These are phyloP conservation scores for Mimas tiliae DNA, from an alignment of 2,888 invertebrate species.

Conservation along the genomic window DNA sequence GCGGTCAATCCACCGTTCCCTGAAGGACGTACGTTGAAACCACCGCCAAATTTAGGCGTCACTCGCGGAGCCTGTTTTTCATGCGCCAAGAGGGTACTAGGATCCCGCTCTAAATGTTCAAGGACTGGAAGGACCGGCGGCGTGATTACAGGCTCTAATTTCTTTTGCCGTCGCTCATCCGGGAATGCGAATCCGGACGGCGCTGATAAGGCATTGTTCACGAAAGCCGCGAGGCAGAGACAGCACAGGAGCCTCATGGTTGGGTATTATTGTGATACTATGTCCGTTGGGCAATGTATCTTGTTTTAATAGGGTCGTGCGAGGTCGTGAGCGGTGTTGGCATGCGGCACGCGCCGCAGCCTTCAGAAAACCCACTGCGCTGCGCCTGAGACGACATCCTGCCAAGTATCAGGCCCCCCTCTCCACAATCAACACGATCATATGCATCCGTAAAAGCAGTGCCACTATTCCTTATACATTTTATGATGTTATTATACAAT, in stretches of 20 bases:
- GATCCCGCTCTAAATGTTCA: slow-evolving; percentile 80
- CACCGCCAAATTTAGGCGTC: slow-evolving; percentile 70
- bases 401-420: slow-evolving; percentile 68
- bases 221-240: slow-evolving; percentile 55
- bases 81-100: slow-evolving; percentile 72
- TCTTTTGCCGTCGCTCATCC: slow-evolving; percentile 67
- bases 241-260: slow-evolving; percentile 74
- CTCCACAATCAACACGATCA: slow-evolving; percentile 38
- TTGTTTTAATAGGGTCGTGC: slow-evolving; percentile 81
- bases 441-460: slow-evolving; percentile 44
- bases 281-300: slow-evolving; percentile 64
- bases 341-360: slow-evolving; percentile 84
- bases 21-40: slow-evolving; percentile 73
- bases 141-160: slow-evolving; percentile 75
- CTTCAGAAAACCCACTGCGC: slow-evolving; percentile 84
- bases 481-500: slow-evolving; percentile 69
- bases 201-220: slow-evolving; percentile 53
- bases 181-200: slow-evolving; percentile 76
- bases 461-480: slow-evolving; percentile 59
- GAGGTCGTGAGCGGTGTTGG: slow-evolving; percentile 77
- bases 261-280: slow-evolving; percentile 68
- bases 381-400: slow-evolving; percentile 70
- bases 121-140: slow-evolving; percentile 79
- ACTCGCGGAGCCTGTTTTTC: slow-evolving; percentile 53
- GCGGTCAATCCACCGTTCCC: slow-evolving; percentile 73